Evolutionary conservation across 2,113 vertebrate genomes (phyloP).

Genomic region (Bagarius yarrelli): DNA sequence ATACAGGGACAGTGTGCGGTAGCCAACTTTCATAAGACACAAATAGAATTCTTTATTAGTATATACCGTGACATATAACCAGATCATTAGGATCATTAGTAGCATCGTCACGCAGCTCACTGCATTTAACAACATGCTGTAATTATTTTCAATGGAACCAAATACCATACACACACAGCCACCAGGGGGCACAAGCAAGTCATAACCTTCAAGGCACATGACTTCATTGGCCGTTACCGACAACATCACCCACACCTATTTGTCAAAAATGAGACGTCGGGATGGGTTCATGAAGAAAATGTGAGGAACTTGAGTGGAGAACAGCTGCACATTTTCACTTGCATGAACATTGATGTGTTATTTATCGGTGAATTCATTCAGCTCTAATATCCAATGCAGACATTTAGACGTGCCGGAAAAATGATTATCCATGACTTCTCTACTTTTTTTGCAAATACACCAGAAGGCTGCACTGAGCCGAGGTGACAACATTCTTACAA

Average conservation of each 20-base stretch:
- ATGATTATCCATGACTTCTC: background rate
- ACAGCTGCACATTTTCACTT: conserved; percentile 32
- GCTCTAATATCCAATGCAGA: conserved; percentile 7
- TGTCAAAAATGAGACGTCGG: conserved; percentile 12
- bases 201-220: background rate
- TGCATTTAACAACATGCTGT: background rate
- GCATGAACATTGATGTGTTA: conserved; percentile 28
- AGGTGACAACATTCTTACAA: background rate
- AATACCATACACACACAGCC: conserved; percentile 26
- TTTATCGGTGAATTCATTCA: conserved; percentile 31
- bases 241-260: background rate
- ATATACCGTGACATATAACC: background rate
- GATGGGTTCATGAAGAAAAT: conserved; percentile 19
- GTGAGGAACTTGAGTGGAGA: conserved; percentile 26
- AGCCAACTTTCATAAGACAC: background rate
- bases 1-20: background rate
- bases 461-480: background rate
- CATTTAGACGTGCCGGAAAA: background rate
- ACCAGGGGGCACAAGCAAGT: conserved; percentile 44
- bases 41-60: background rate
- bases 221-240: background rate
- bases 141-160: conserved; percentile 2
- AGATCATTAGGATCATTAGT: background rate
- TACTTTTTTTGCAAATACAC: background rate
- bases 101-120: background rate